Conservation (phyloP, 2,113 vertebrate genomes). For the Trichechus manatus region DNA sequence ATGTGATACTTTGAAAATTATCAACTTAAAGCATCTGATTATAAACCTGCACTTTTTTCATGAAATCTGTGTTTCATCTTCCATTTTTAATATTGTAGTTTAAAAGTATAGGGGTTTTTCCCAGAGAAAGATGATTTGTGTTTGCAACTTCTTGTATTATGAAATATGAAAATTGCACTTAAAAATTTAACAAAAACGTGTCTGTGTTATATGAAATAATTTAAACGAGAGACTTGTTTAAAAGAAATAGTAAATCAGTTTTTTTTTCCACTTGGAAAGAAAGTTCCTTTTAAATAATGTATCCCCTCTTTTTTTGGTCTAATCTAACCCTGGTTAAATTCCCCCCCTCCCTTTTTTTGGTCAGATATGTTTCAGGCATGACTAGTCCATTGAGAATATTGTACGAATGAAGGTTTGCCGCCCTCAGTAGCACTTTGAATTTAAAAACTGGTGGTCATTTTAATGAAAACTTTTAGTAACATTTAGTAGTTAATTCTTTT, state of each 20-base stretch:
- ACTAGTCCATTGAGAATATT: not conserved
- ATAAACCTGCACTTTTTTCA: not conserved
- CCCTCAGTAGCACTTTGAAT: not conserved
- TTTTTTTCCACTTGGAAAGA: not conserved
- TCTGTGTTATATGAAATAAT: slow-evolving; percentile 4
- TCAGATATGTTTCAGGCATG: not conserved
- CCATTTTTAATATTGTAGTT: not conserved
- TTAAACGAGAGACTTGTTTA: slow-evolving; percentile 21
- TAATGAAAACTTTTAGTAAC: slow-evolving; percentile 1
- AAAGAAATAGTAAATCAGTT: not conserved
- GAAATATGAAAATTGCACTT: not conserved
- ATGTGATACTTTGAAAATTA: not conserved
- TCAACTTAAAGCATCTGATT: not conserved
- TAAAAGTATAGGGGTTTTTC: not conserved
- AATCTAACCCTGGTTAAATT: slow-evolving; percentile 11
- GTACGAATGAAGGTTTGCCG: not conserved
- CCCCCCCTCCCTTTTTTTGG: not conserved
- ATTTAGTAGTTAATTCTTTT: not conserved
- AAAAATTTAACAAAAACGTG: slow-evolving; percentile 6
- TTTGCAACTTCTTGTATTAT: not conserved
- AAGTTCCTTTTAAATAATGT: slow-evolving; percentile 20
- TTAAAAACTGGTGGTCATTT: slow-evolving; percentile 38
- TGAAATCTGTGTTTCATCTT: slow-evolving; percentile 38
- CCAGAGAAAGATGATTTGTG: not conserved
- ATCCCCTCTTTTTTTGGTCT: not conserved